Percentiles rank a stretch among this genome's conserved stretches.
Conservation (phyloP, 1,140 invertebrate genomes). For the Diachasma alloeum region DNA sequence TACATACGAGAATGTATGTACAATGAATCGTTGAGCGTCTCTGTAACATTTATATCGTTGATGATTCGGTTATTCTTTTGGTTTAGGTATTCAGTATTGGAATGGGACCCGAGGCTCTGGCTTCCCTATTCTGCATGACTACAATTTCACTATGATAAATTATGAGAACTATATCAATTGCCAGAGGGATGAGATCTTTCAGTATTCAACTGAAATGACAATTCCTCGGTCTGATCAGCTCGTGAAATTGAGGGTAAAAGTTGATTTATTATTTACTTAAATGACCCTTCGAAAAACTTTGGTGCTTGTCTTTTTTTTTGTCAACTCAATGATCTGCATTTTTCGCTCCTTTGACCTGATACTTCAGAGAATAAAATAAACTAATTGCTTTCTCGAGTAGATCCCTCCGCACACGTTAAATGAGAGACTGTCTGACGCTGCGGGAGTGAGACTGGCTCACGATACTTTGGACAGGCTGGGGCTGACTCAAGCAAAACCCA, state of each 20-base stretch:
- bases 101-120: conserved; percentile 28
- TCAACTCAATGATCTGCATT: no score
- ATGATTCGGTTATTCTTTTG: neutral
- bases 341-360: no score
- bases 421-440: conserved; percentile 44
- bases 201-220: conserved; percentile 25
- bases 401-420: conserved; percentile 42
- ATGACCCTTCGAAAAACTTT: neutral
- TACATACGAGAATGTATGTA: neutral
- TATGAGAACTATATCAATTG: conserved; percentile 38
- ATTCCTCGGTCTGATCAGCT: conserved; percentile 35
- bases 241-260: conserved; percentile 34
- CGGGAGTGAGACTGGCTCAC: conserved; percentile 45
- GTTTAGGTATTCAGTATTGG: conserved; percentile 43
- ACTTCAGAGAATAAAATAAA: no score
- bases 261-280: neutral
- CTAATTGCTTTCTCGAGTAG: conserved; percentile 17
- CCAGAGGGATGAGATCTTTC: conserved; percentile 32
- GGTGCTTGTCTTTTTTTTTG: no score
- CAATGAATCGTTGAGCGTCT: neutral
- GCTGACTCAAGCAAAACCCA: conserved; percentile 10
- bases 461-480: conserved; percentile 43
- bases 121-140: conserved; percentile 12
- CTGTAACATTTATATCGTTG: neutral
- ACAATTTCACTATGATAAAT: conserved; percentile 9